phyloP scores from a whole-genome alignment of 2,888 invertebrate genomes.

The Argyresthia albistria region DNA sequence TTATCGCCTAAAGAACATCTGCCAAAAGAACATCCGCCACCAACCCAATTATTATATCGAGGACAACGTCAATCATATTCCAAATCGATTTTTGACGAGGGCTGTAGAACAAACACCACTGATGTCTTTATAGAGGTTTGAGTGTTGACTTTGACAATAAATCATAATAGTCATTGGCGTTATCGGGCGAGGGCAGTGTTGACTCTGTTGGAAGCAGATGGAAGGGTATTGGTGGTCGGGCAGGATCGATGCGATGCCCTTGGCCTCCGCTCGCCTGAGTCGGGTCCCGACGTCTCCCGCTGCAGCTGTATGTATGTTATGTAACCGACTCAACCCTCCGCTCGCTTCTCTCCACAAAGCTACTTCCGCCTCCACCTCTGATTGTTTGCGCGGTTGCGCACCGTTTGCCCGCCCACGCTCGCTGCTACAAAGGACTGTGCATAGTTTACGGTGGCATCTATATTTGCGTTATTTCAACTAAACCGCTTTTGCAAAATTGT shows the following conservation, averaged over 20 bases:
- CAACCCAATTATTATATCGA: neutral
- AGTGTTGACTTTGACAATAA: slow-evolving; percentile 4
- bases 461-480: too few species aligned
- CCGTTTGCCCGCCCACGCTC: too few species aligned
- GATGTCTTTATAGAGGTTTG: neutral
- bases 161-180: slow-evolving; percentile 4
- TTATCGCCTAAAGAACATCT: neutral
- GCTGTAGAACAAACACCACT: neutral
- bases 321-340: too few species aligned
- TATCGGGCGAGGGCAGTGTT: slow-evolving; percentile 6
- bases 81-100: neutral
- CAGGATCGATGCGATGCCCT: slow-evolving; percentile 54
- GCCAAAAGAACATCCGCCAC: neutral
- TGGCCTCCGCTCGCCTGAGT: slow-evolving; percentile 29
- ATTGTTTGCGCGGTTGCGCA: too few species aligned
- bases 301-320: too few species aligned
- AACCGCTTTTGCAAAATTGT: too few species aligned
- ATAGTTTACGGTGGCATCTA: too few species aligned
- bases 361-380: too few species aligned
- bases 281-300: neutral
- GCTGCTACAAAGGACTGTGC: too few species aligned
- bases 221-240: slow-evolving; percentile 4
- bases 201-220: neutral
- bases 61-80: neutral
- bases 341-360: too few species aligned